phyloP scores from a whole-genome alignment of 2,888 invertebrate species.

The Drosophila quinaria region DNA sequence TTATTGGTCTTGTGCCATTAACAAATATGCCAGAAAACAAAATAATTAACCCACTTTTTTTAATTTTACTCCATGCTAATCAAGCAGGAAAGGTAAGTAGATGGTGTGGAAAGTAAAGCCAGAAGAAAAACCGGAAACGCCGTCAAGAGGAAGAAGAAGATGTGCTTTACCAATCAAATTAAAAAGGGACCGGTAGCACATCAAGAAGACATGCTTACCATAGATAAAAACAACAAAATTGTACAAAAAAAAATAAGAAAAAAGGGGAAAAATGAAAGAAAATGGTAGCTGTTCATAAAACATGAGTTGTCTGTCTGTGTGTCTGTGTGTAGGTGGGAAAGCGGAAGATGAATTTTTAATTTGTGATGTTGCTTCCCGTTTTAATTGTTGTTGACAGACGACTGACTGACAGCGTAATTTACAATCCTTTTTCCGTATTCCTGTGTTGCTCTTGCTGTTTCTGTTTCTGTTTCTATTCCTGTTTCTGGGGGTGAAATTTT shows the following conservation, averaged over 20 bases:
- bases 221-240: slow-evolving; percentile 48
- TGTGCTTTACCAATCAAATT: slow-evolving; percentile 73
- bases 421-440: slow-evolving; percentile 68
- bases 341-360: slow-evolving; percentile 80
- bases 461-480: slow-evolving; percentile 10
- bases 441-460: slow-evolving; percentile 2
- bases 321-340: slow-evolving; percentile 43
- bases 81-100: slow-evolving; percentile 61
- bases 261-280: slow-evolving; percentile 29
- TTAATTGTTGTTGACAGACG: slow-evolving; percentile 77
- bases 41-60: slow-evolving; percentile 67
- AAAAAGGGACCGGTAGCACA: slow-evolving; percentile 66
- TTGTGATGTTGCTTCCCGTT: slow-evolving; percentile 76
- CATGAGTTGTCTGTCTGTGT: slow-evolving; percentile 35
- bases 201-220: slow-evolving; percentile 56
- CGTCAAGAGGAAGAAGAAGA: slow-evolving; percentile 38
- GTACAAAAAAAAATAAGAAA: slow-evolving; percentile 17
- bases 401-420: slow-evolving; percentile 81
- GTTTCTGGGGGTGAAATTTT: slow-evolving; percentile 68
- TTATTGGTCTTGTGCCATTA: slow-evolving; percentile 24
- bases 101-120: background rate
- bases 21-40: slow-evolving; percentile 70
- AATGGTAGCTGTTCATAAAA: slow-evolving; percentile 52
- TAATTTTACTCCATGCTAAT: slow-evolving; percentile 46
- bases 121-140: slow-evolving; percentile 62